Evolutionary conservation across 37 sponge, comb jelly and placozoan genomes (phyloP).

Genomic region (Halichondria panicea): DNA sequence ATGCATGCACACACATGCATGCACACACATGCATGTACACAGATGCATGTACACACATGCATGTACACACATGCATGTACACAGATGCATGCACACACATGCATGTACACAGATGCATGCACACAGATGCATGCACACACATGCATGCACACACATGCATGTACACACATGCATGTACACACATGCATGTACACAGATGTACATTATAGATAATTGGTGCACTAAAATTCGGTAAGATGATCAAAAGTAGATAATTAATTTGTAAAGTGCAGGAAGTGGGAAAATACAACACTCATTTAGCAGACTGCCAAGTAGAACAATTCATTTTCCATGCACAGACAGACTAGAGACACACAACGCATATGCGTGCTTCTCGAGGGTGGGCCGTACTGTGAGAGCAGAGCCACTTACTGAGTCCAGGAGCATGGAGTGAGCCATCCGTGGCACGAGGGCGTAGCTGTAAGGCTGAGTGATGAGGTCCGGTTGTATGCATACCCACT

Average conservation of each 20-base stretch:
- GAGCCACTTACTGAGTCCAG: slow-evolving; percentile 44
- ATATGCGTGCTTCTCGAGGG: too few species aligned
- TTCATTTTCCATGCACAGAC: too few species aligned
- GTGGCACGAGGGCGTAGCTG: slow-evolving; percentile 5
- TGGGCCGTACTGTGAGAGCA: too few species aligned
- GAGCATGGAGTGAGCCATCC: slow-evolving; percentile 69
- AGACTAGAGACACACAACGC: too few species aligned
- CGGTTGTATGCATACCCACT: slow-evolving; percentile 41
- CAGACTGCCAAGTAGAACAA: too few species aligned
- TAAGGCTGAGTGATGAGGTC: background rate
- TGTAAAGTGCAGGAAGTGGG: too few species aligned
- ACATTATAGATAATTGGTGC: too few species aligned
- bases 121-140: background rate
- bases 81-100: slow-evolving; percentile 5
- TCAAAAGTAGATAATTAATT: too few species aligned
- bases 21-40: background rate
- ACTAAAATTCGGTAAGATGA: too few species aligned
- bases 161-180: background rate
- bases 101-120: background rate
- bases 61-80: background rate
- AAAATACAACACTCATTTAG: too few species aligned
- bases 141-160: background rate
- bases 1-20: background rate
- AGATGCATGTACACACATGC: background rate
- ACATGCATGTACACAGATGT: too few species aligned